Percentiles rank a stretch among this genome's conserved stretches.
These are phyloP conservation scores for Dasypolia templi DNA, from an alignment of 2,888 invertebrate genomes.

Conservation along the genomic window DNA sequence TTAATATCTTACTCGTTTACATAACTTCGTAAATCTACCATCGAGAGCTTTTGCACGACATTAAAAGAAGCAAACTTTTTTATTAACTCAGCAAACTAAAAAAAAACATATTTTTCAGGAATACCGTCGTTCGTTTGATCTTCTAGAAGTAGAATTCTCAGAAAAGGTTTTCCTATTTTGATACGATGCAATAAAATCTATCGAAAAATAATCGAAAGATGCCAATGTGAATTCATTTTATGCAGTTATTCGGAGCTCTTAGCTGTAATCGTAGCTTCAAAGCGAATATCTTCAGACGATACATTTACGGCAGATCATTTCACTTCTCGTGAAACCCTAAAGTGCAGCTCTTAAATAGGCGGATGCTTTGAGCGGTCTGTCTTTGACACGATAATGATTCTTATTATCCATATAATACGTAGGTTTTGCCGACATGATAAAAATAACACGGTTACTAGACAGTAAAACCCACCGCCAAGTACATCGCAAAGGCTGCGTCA, in stretches of 20 bases:
- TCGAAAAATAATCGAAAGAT: constrained; percentile 70
- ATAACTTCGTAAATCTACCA: constrained; percentile 14
- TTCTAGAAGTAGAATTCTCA: constrained; percentile 15
- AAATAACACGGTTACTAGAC: not conserved
- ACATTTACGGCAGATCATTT: constrained; percentile 84
- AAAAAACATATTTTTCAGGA: too few species aligned
- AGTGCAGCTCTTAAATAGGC: constrained; percentile 71
- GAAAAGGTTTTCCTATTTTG: constrained; percentile 52
- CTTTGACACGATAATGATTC: constrained; percentile 21
- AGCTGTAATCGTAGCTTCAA: constrained; percentile 77
- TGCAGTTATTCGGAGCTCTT: constrained; percentile 76
- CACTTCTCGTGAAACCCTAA: constrained; percentile 79
- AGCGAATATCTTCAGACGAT: constrained; percentile 82
- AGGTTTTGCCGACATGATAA: not conserved
- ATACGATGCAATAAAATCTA: constrained; percentile 59
- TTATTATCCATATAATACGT: constrained; percentile 8
- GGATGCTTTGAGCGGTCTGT: constrained; percentile 49
- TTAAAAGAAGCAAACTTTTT: not conserved
- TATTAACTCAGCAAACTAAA: not conserved
- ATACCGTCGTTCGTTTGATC: not conserved
- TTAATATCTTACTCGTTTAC: constrained; percentile 20
- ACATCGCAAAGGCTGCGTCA: not conserved
- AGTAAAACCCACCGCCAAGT: not conserved
- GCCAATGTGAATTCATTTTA: constrained; percentile 74
- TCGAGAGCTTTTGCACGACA: not conserved